Conservation (phyloP, 2,888 invertebrate genomes). For the Phortica magna region DNA sequence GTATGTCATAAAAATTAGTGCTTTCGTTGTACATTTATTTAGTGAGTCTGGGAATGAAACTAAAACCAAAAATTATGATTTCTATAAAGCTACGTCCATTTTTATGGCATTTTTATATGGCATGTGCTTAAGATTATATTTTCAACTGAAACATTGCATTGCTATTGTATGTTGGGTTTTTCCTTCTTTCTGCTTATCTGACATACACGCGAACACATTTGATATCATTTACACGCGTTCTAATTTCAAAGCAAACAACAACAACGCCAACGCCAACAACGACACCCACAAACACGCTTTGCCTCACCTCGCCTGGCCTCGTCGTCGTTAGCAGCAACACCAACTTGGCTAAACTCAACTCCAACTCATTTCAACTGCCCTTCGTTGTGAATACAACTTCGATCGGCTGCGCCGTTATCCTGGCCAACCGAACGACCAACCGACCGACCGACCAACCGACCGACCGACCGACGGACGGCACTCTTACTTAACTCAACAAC, state of each 20-base stretch:
- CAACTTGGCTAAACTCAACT: neutral
- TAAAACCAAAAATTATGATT: too few relatives aligned
- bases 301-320: slow-evolving; percentile 21
- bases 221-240: slow-evolving; percentile 7
- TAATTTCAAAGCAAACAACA: slow-evolving; percentile 39
- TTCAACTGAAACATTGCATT: neutral
- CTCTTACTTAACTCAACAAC: too few relatives aligned
- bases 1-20: too few relatives aligned
- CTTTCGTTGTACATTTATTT: too few relatives aligned
- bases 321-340: neutral
- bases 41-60: too few relatives aligned
- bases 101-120: neutral
- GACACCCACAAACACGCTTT: slow-evolving; percentile 33
- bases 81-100: too few relatives aligned
- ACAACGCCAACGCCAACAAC: slow-evolving; percentile 27
- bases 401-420: neutral
- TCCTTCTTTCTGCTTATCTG: neutral
- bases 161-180: neutral
- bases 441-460: too few relatives aligned
- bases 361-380: neutral
- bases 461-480: too few relatives aligned
- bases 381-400: too few relatives aligned
- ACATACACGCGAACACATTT: neutral
- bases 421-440: too few relatives aligned
- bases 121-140: neutral